Evolutionary conservation across 2,888 invertebrate species (phyloP).

Genomic region (Trichacis sp.): DNA sequence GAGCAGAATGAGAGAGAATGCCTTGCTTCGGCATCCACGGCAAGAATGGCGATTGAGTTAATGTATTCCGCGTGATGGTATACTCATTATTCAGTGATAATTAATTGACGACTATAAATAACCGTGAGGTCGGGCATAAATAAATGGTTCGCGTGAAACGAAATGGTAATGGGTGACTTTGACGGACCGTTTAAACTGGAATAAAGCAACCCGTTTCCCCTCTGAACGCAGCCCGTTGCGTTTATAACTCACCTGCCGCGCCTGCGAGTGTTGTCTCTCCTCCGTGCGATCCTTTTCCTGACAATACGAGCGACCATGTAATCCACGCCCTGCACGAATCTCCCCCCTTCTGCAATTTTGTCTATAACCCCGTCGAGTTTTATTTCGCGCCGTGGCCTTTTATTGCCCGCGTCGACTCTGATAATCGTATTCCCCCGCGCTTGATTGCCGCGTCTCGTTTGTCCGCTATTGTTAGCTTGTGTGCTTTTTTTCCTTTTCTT

Average conservation of each 20-base stretch:
- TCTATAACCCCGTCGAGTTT: too few relatives aligned
- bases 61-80: slow-evolving; percentile 60
- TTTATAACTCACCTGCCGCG: slow-evolving; percentile 60
- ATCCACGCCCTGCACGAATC: slow-evolving; percentile 36
- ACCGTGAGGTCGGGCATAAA: slow-evolving; percentile 61
- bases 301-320: slow-evolving; percentile 34
- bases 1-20: slow-evolving; percentile 22
- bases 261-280: slow-evolving; percentile 37
- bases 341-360: too few relatives aligned
- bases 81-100: slow-evolving; percentile 68
- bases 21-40: slow-evolving; percentile 37
- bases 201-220: slow-evolving; percentile 59
- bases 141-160: slow-evolving; percentile 66
- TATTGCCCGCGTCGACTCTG: neutral
- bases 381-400: too few relatives aligned
- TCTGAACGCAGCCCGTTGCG: slow-evolving; percentile 46
- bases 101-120: slow-evolving; percentile 68
- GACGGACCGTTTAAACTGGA: slow-evolving; percentile 68
- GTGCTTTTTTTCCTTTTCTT: too few relatives aligned
- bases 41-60: slow-evolving; percentile 63
- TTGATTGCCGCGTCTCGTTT: too few relatives aligned
- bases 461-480: too few relatives aligned
- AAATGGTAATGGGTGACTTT: slow-evolving; percentile 68
- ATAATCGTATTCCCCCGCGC: too few relatives aligned
- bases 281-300: slow-evolving; percentile 25